Percentiles rank a stretch among this genome's conserved stretches.
Conservation (phyloP, 2,113 vertebrate genomes). For the Stercorarius parasiticus region DNA sequence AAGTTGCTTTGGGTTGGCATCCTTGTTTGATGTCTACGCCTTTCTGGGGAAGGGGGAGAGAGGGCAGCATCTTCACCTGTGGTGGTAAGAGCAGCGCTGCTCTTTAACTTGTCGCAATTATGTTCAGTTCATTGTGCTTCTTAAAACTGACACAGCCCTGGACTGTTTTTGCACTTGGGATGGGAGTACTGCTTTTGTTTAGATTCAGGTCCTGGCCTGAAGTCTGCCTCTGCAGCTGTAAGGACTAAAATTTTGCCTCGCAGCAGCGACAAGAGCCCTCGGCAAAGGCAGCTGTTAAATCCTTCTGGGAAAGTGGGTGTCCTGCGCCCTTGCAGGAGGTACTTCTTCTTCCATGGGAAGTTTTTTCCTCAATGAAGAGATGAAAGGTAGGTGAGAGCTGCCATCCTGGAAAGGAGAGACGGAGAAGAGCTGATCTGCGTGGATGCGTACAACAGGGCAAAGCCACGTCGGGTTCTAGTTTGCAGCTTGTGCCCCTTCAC, state of each 20-base stretch:
- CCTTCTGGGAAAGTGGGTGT: neutral
- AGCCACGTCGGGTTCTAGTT: accelerated
- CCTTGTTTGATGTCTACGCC: accelerated
- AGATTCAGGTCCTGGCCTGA: neutral
- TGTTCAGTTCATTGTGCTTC: accelerated
- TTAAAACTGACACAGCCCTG: neutral
- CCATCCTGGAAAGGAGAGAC: neutral
- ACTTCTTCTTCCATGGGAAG: neutral
- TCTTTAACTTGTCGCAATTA: neutral
- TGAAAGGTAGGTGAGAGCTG: neutral
- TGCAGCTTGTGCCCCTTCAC: neutral
- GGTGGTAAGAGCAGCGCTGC: neutral
- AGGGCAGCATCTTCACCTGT: accelerated
- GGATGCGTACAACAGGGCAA: neutral
- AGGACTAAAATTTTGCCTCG: neutral
- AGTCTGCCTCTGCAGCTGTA: neutral
- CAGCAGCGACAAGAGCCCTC: accelerated
- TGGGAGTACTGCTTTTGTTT: neutral
- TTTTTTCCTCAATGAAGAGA: neutral
- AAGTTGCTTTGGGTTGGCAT: neutral
- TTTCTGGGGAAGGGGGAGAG: neutral
- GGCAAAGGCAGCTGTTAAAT: neutral
- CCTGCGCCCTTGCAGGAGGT: neutral
- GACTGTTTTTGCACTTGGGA: accelerated
- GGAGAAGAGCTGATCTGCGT: neutral